phyloP scores from a whole-genome alignment of 23 tunicate species.

The Trididemnum miniatum region DNA sequence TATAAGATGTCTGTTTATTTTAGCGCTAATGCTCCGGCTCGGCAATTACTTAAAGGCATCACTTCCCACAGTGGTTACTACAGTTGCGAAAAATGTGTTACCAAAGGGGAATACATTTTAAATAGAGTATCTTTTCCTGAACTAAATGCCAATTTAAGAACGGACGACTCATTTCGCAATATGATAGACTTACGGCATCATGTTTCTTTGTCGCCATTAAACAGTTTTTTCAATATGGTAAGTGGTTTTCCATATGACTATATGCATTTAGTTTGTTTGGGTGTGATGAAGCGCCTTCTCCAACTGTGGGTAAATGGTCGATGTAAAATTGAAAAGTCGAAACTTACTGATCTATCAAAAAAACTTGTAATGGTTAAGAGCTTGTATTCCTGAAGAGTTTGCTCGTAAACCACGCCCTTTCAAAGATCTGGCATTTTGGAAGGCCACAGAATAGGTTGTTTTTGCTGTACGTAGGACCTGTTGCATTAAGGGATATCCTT shows the following conservation, averaged over 20 bases:
- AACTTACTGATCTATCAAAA: no score
- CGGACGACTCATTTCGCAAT: neutral
- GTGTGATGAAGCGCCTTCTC: neutral
- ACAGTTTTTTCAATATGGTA: neutral
- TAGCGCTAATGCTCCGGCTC: neutral
- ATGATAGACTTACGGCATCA: neutral
- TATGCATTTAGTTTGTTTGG: neutral
- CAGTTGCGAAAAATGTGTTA: neutral
- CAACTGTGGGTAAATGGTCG: neutral
- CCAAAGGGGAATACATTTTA: neutral
- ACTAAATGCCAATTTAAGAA: neutral
- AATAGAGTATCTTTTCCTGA: neutral
- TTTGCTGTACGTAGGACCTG: no score
- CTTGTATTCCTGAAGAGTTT: no score
- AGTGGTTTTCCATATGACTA: neutral
- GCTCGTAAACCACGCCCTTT: no score
- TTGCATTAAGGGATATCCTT: no score
- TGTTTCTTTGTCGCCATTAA: neutral
- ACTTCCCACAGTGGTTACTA: neutral
- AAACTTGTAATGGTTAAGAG: no score
- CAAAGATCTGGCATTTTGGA: no score
- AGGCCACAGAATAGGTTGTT: no score
- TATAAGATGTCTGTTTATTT: neutral
- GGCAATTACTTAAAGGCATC: neutral
- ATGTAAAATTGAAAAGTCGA: no score